Conservation (phyloP, 2,888 invertebrate genomes). For the Troides aeacus region DNA sequence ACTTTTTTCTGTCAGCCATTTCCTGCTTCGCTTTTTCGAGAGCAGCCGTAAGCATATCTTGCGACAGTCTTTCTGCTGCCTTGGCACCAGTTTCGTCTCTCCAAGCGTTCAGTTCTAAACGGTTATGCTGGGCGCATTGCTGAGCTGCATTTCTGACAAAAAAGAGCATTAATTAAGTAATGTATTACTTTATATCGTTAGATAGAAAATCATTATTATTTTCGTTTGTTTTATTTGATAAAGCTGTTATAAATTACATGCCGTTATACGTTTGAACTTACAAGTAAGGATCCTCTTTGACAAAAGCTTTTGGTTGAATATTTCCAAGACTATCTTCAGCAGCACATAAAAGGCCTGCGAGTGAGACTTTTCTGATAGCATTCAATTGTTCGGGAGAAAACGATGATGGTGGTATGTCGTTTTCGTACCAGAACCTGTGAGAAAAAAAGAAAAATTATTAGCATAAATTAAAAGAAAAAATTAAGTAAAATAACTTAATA, state of each 20-base stretch:
- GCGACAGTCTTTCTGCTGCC: constrained; percentile 84
- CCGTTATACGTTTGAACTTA: constrained; percentile 68
- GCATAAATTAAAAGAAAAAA: background rate
- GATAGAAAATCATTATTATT: no score
- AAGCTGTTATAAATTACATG: background rate
- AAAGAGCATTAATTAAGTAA: background rate
- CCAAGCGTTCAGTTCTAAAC: constrained; percentile 86
- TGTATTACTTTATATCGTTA: background rate
- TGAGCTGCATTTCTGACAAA: constrained; percentile 84
- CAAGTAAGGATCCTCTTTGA: constrained; percentile 91
- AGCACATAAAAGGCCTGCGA: constrained; percentile 89
- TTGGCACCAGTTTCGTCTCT: constrained; percentile 79
- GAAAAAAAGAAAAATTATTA: background rate
- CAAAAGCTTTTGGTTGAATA: constrained; percentile 92
- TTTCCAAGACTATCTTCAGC: constrained; percentile 84
- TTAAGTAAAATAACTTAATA: background rate
- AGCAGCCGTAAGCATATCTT: constrained; percentile 86
- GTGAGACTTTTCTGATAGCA: constrained; percentile 88
- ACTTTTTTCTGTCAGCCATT: constrained; percentile 85
- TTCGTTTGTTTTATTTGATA: background rate
- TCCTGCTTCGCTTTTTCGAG: constrained; percentile 89
- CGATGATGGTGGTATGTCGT: constrained; percentile 93
- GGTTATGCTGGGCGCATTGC: constrained; percentile 85
- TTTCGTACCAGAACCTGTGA: constrained; percentile 95
- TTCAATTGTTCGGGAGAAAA: constrained; percentile 87